Percentiles rank a stretch among this genome's conserved stretches.
Conservation (phyloP, 37 sponge, comb jelly and placozoan genomes). For the Eunapius fragilis region DNA sequence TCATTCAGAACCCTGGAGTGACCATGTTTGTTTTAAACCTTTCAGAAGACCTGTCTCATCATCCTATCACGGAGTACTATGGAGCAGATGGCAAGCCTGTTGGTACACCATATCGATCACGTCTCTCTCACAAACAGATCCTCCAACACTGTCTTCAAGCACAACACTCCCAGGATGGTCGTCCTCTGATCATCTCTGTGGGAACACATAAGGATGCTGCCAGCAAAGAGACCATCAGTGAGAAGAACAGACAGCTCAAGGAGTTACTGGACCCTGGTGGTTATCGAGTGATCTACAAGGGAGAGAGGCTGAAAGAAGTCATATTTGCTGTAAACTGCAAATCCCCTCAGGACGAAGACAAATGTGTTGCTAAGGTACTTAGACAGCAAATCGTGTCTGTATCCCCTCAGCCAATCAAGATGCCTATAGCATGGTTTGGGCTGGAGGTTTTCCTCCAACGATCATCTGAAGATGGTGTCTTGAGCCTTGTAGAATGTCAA, state of each 20-base stretch:
- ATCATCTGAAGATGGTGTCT: neutral
- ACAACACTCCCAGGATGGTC: neutral
- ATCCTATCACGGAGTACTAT: neutral
- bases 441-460: neutral
- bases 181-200: neutral
- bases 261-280: neutral
- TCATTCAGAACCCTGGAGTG: neutral
- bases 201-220: constrained; percentile 3
- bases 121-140: neutral
- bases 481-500: constrained; percentile 12
- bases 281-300: neutral
- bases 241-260: neutral
- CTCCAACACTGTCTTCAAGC: neutral
- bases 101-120: neutral
- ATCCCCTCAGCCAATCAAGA: neutral
- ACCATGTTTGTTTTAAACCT: constrained; percentile 4
- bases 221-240: neutral
- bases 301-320: neutral
- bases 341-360: neutral
- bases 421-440: constrained; percentile 13
- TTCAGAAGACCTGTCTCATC: neutral
- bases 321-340: neutral
- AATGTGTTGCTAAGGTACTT: neutral
- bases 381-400: neutral
- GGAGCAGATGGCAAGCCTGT: neutral